Conservation (phyloP, 2,888 invertebrate species). For the Tenthredo livida region DNA sequence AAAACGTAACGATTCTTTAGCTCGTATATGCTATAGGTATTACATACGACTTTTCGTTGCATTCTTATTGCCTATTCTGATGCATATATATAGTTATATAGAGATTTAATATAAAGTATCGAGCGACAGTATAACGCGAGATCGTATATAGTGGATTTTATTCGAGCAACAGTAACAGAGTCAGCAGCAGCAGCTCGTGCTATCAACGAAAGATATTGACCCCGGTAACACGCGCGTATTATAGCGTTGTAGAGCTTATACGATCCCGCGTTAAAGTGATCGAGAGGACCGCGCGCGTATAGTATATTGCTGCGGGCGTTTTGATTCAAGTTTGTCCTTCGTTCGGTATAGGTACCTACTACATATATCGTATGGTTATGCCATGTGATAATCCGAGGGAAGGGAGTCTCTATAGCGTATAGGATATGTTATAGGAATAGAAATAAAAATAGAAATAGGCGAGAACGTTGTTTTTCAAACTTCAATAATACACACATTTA, state of each 20-base stretch:
- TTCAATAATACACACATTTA: not conserved
- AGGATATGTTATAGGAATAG: not conserved
- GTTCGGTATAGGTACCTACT: not conserved
- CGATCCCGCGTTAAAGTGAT: conserved; percentile 19
- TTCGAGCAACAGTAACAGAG: not conserved
- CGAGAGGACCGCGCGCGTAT: not conserved
- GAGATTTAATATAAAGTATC: not conserved
- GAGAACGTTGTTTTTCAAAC: conserved; percentile 27
- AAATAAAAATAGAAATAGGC: not conserved
- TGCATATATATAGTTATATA: not conserved
- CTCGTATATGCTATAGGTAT: too few species aligned
- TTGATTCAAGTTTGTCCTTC: conserved; percentile 16
- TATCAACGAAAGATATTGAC: conserved; percentile 65
- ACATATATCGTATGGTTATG: not conserved
- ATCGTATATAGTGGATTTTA: not conserved
- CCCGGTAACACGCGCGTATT: conserved; percentile 58
- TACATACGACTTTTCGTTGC: too few species aligned
- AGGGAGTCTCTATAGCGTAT: not conserved
- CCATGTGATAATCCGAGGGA: not conserved
- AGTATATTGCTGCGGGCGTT: not conserved
- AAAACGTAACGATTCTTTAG: too few species aligned
- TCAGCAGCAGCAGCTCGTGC: conserved; percentile 39
- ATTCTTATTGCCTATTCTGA: too few species aligned
- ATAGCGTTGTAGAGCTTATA: not conserved
- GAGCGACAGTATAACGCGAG: not conserved